Base-by-base conservation (phyloP, 1,140 invertebrate species). In the Helicoverpa armigera region DNA sequence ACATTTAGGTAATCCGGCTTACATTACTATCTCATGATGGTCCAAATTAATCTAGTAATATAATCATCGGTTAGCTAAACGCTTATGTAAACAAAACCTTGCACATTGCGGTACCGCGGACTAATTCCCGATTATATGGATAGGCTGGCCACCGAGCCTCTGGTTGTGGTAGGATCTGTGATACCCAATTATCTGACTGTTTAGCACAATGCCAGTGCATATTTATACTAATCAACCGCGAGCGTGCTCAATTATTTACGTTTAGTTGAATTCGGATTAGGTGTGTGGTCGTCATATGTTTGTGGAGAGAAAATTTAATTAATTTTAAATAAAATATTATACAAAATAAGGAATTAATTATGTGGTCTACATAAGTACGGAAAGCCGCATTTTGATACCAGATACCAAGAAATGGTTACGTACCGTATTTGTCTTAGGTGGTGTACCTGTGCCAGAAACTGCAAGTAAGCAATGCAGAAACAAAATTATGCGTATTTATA, bases 221-320 rank as follows among this genome's bases (percentile, higher is more conserved):
- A 76, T 76, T 76, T 76, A 63, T 63, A 61, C 73, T 76, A 76
- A 76, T 76, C 73, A 63, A 51, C 58, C 73, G 13, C 58, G 29
- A 53, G 18, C 50, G 11, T 76, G 58, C 29, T 61, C 69, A 72
- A 72, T 72, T 18, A 51, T 72, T 72, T 72, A 31, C 35, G 35
- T 43, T 43, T 43, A 43, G 35, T 43, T 43, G 35, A 43, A 43
- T 43, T 43, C 7, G 35, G 35, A 43, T 72, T 53, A 29, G 65
- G 16, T 50, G 1, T 29, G 50, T 54, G 69, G 48, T 72, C 16
- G 31, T 50, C 43, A 11, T 23, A 61, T 4, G 29, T 61, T 31
- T 29, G 58, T 61, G 58, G 11, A 31, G 11, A 61, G 13, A 29
- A 12, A 29, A 61, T 23, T 14, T 61, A 43, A 43, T 43, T 23